phyloP scores from a whole-genome alignment of 1,140 invertebrate species.

The Brachionus sp. region DNA sequence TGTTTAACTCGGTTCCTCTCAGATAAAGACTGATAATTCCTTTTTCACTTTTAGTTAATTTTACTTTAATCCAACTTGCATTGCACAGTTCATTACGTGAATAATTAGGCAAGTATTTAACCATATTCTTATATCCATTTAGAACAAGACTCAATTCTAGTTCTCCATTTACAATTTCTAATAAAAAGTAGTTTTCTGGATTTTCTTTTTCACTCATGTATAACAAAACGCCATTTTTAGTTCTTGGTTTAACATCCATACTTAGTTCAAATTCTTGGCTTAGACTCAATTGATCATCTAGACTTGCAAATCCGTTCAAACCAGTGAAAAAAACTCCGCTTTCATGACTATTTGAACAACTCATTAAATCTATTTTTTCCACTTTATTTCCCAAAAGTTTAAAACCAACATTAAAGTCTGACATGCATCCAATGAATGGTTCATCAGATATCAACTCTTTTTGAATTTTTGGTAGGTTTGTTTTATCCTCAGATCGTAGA shows the following conservation, averaged over 20 bases:
- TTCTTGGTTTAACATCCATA: slow-evolving; percentile 16
- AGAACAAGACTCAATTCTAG: not conserved
- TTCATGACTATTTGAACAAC: slow-evolving; percentile 44
- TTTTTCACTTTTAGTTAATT: slow-evolving; percentile 35
- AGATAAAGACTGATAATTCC: not conserved
- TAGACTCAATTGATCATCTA: not conserved
- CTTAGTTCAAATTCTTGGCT: not conserved
- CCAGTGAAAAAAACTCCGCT: slow-evolving; percentile 38
- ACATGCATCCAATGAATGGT: slow-evolving; percentile 43
- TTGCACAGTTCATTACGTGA: slow-evolving; percentile 38
- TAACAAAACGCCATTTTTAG: slow-evolving; percentile 35
- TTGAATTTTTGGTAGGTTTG: not conserved
- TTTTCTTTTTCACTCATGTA: not conserved
- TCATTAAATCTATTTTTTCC: slow-evolving; percentile 38
- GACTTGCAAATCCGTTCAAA: not conserved
- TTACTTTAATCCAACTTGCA: slow-evolving; percentile 28
- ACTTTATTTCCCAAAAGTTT: slow-evolving; percentile 16
- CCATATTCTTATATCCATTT: slow-evolving; percentile 9
- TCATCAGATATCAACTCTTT: slow-evolving; percentile 1
- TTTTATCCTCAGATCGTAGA: not conserved
- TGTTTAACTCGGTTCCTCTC: not conserved
- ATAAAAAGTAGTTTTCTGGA: not conserved
- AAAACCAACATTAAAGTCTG: slow-evolving; percentile 39
- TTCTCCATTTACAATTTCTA: slow-evolving; percentile 34
- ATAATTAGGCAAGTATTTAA: not conserved